Evolutionary conservation across 1,140 invertebrate genomes (phyloP), one percentile per base, ranked within the genome.

Genomic region (Aphelinus atriplicis): DNA sequence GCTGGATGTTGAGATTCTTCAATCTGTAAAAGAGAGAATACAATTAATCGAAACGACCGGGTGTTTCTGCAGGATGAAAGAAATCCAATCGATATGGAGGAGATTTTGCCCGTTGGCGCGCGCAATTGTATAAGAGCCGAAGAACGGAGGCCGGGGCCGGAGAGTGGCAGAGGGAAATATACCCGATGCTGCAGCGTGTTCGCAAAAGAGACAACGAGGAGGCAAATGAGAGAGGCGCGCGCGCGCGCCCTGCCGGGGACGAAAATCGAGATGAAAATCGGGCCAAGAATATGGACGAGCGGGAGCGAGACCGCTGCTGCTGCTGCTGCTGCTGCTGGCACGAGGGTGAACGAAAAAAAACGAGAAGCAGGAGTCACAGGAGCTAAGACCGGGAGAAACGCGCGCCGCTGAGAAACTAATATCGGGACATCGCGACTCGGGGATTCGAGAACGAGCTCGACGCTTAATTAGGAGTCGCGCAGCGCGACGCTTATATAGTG

Each of bases 401-500:
- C 51, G 61, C 50, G 74, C 72, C 42, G 71, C 77, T 73, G 78
- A 80, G 79, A 81, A 79, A 84, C 84, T 87, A 87, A 88, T 88
- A 88, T 87, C 87, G 81, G 81, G 85, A 85, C 86, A 88, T 87
- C 86, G 82, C 85, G 82, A 85, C 81, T 85, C 80, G 81, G 79
- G 80, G 81, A 81, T 81, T 85, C 83, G 83, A 84, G 81, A 68
- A 74, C 81, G 78, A 84, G 83, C 79, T 86, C 83, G 85, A 87
- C 87, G 86, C 87, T 88, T 88, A 88, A 88, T 88, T 88, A 88
- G 86, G 86, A 87, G 85, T 26, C 26, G 26, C 26, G 26, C 26
- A 26, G 26, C 26, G 26, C 26, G 26, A 26, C 26, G 26, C 26
- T 26, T 26, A 26, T 26, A 26, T 26, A 26, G 26, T 26, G 26